These are phyloP conservation scores for Callipepla squamata DNA, from an alignment of 2,113 vertebrate species.

Conservation along the genomic window DNA sequence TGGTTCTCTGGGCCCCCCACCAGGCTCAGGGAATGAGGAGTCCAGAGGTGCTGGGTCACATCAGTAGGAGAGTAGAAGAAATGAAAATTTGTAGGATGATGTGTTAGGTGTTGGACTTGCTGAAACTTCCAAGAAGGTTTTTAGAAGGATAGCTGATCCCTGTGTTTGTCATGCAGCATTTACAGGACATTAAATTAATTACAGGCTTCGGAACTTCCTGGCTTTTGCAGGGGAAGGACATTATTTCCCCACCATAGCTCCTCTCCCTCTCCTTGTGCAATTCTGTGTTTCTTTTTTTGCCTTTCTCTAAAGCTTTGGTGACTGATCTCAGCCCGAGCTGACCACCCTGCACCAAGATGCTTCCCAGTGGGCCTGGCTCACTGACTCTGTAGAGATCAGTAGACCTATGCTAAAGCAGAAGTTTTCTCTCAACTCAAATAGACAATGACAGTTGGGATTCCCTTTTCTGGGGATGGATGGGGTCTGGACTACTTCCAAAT, in stretches of 20 bases:
- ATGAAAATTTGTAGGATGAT: not conserved
- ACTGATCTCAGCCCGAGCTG: not conserved
- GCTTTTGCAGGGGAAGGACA: not conserved
- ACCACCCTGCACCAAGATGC: not conserved
- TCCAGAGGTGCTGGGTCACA: not conserved
- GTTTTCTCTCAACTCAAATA: not conserved
- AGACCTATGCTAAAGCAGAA: not conserved
- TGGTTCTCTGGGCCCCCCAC: not conserved
- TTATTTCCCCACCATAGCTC: slow-evolving; percentile 35
- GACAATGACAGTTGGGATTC: not conserved
- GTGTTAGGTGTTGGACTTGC: slow-evolving; percentile 12
- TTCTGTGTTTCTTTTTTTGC: not conserved
- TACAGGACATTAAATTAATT: slow-evolving; percentile 62
- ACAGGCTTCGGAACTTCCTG: slow-evolving; percentile 61
- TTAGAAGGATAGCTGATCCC: slow-evolving; percentile 24
- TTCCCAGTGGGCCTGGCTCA: not conserved
- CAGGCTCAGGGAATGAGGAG: not conserved
- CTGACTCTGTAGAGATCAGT: not conserved
- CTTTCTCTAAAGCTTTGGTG: not conserved
- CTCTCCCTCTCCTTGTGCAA: slow-evolving; percentile 30
- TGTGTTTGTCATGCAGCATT: slow-evolving; percentile 43
- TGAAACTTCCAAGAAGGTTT: slow-evolving; percentile 48
- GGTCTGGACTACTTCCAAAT: not conserved
- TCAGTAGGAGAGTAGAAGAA: not conserved
- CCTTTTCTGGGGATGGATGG: not conserved